These are phyloP conservation scores for Hydropotes inermis DNA, from an alignment of 2,113 vertebrate species.

Conservation along the genomic window DNA sequence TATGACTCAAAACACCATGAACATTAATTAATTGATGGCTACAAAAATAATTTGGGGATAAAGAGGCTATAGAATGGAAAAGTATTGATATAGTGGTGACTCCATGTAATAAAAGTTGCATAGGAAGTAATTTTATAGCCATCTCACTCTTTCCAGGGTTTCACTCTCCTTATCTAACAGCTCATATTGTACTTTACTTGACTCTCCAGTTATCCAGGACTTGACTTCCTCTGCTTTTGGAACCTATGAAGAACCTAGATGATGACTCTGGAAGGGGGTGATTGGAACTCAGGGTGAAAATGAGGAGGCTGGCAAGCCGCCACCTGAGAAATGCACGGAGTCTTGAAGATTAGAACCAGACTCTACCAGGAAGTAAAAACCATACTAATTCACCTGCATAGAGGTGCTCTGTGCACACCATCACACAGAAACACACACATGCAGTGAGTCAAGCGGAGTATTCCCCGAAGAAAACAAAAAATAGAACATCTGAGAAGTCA, in stretches of 20 bases:
- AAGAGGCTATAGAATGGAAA: not conserved
- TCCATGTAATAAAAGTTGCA: not conserved
- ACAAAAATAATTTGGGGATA: not conserved
- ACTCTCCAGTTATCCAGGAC: not conserved
- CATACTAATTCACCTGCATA: not conserved
- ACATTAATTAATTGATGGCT: not conserved
- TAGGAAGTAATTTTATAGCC: not conserved
- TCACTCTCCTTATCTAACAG: too few relatives aligned
- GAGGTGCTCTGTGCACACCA: not conserved
- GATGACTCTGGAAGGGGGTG: not conserved
- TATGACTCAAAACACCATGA: not conserved
- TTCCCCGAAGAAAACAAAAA: not conserved
- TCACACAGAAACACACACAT: not conserved
- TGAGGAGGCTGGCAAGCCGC: not conserved
- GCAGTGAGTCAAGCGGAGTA: not conserved
- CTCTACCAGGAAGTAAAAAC: not conserved
- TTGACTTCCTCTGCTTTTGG: not conserved
- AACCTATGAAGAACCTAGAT: not conserved
- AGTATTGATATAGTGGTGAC: not conserved
- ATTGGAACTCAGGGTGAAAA: not conserved
- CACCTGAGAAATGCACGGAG: not conserved
- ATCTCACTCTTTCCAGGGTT: not conserved
- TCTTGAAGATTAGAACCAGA: not conserved
- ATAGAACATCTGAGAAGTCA: not conserved
- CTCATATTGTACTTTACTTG: not conserved